Conservation (phyloP, 2,797 vertebrate genomes). For the Crocidura indochinensis region DNA sequence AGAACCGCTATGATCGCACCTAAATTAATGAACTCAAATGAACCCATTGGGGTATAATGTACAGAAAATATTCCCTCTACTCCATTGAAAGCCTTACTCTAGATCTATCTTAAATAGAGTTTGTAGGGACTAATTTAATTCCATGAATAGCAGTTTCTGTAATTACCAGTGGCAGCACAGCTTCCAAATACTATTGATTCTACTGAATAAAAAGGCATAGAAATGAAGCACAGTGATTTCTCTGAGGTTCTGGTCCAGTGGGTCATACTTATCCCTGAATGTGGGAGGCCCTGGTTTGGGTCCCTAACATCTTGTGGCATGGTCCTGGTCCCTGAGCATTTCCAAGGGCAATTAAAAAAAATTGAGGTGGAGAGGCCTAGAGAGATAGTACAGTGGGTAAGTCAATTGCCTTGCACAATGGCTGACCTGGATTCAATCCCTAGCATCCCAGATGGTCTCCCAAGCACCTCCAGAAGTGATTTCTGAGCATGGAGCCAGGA, state of each 20-base stretch:
- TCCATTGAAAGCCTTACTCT: not conserved
- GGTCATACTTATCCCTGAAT: too few relatives aligned
- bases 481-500: too few relatives aligned
- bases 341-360: too few relatives aligned
- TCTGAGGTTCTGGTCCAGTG: not conserved
- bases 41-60: not conserved
- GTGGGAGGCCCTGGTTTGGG: too few relatives aligned
- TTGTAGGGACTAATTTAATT: not conserved
- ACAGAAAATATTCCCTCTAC: not conserved
- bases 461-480: too few relatives aligned
- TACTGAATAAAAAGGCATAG: conserved; percentile 46
- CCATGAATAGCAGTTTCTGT: conserved; percentile 41
- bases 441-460: too few relatives aligned
- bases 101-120: not conserved
- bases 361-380: too few relatives aligned
- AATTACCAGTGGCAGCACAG: not conserved
- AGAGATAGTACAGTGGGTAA: too few relatives aligned
- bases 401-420: too few relatives aligned
- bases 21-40: not conserved
- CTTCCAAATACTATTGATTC: not conserved
- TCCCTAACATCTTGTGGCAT: too few relatives aligned
- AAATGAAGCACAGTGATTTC: not conserved
- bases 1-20: not conserved
- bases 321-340: too few relatives aligned
- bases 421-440: too few relatives aligned